Evolutionary conservation across 2,888 invertebrate genomes (phyloP), one percentile per base, ranked within the genome.

Genomic region (Amphipyra berbera): DNA sequence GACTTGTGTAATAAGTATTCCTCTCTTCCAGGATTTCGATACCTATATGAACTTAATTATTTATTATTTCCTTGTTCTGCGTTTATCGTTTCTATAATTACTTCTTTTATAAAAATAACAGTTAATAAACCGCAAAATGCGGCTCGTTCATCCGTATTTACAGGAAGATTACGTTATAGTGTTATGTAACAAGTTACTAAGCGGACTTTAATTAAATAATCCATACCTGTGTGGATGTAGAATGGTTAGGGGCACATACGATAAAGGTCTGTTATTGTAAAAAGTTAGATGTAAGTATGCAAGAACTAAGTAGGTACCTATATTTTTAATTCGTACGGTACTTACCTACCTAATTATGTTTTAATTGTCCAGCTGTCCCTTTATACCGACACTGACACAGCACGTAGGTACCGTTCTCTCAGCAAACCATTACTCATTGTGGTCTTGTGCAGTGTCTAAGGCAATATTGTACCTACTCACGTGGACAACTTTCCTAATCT

Each of bases 401-500:
- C 55, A 37, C 33, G 45, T n/a, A n/a, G n/a, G n/a, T 30, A 47
- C 46, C 37, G 8, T 52, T 47, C 62, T 50, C 40, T 41, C 13
- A 13, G 33, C 21, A 33, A 57, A 45, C 56, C 59, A 73, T 76
- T 49, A 49, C 53, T 65, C 57, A 61, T 64, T 62, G 58, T 54
- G 61, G 59, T 68, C 50, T 48, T 45, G 60, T 60, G 63, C 64
- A 57, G 56, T 70, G 68, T 54, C 53, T 62, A 60, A 65, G 44
- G 53, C 60, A 38, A 61, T 45, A 52, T 33, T 48, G 44, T 44
- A 61, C n/a, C n/a, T n/a, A n/a, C 59, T 53, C 68, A 75, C 71
- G 44, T 75, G 65, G 61, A 61, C 55, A 71, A 78, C 70, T 83
- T 79, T 79, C 63, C 63, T 70, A 80, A 74, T 78, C 76, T 62